Conservation (phyloP, 2,113 vertebrate species). For the Cephalopholis sonnerati region DNA sequence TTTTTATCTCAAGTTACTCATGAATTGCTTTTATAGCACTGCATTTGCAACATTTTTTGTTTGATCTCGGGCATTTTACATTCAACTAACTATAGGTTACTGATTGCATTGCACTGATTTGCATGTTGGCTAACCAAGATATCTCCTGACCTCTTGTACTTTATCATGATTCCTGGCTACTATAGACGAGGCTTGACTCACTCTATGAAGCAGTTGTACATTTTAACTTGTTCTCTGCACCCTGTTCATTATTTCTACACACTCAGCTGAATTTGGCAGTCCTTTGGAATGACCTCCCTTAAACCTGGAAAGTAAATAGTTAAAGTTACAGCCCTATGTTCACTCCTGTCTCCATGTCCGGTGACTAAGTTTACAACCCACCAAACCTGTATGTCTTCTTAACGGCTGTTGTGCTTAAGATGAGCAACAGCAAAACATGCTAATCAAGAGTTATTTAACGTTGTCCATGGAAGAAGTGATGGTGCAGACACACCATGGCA, state of each 20-base stretch:
- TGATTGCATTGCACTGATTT: background rate
- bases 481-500: background rate
- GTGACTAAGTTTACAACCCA: too few relatives aligned
- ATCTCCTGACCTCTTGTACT: background rate
- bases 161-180: background rate
- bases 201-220: background rate
- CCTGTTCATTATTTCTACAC: slow-evolving; percentile 16
- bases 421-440: background rate
- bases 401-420: too few relatives aligned
- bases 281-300: slow-evolving; percentile 23
- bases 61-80: background rate
- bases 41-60: background rate
- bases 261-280: slow-evolving; percentile 2
- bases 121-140: too few relatives aligned
- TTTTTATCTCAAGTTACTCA: background rate
- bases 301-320: slow-evolving; percentile 41
- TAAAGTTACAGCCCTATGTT: background rate
- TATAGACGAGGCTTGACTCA: background rate
- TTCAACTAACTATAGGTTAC: background rate
- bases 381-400: background rate
- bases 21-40: background rate
- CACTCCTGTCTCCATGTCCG: background rate
- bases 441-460: too few relatives aligned
- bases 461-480: background rate
- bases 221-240: slow-evolving; percentile 24